Percentiles rank a stretch among this genome's conserved stretches.
Conservation (phyloP, 2,113 vertebrate genomes). For the Pyrgilauda ruficollis region DNA sequence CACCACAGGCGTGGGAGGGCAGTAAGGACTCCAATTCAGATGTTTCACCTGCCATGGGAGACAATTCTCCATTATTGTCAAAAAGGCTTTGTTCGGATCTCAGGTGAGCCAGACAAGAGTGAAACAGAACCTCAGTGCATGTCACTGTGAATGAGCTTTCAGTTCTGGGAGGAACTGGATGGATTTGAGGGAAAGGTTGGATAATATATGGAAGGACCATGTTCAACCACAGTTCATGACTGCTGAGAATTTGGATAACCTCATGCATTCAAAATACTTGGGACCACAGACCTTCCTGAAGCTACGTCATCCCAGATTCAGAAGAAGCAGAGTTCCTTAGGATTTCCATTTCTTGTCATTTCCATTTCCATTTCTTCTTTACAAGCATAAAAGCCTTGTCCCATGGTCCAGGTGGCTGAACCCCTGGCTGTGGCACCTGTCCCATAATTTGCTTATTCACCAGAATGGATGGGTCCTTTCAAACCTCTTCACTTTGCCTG, state of each 20-base stretch:
- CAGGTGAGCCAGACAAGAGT: not conserved
- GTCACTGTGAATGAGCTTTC: not conserved
- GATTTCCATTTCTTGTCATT: not conserved
- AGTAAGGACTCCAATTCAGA: not conserved
- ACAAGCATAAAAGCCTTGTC: not conserved
- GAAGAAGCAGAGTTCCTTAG: not conserved
- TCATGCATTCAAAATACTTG: not conserved
- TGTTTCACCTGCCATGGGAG: not conserved
- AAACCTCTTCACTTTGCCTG: not conserved
- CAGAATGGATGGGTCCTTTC: not conserved
- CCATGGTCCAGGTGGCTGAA: not conserved
- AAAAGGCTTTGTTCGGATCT: not conserved
- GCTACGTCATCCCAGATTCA: not conserved
- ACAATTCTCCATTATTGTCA: not conserved
- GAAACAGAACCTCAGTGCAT: not conserved
- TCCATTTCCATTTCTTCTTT: not conserved
- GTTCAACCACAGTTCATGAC: not conserved
- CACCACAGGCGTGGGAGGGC: not conserved
- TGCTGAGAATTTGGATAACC: not conserved
- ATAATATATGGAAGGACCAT: not conserved
- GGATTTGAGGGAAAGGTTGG: not conserved
- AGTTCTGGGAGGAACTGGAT: not conserved
- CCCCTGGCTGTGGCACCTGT: not conserved
- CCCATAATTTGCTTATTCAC: not conserved
- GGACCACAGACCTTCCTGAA: not conserved